These are phyloP conservation scores for Calonectris borealis DNA, from an alignment of 2,113 vertebrate genomes.

Conservation along the genomic window DNA sequence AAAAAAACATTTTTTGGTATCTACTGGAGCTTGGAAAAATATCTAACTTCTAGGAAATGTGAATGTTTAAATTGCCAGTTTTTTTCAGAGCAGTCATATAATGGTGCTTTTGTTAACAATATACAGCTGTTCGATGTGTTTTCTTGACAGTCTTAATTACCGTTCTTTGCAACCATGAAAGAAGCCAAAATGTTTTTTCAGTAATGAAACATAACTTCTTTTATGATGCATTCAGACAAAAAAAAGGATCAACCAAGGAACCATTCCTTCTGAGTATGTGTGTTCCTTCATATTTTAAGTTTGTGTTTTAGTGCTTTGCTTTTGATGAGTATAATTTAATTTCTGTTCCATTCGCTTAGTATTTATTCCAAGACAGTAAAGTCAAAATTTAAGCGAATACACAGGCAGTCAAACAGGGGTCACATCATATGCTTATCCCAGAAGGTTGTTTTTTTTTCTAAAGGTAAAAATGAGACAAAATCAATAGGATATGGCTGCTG, in stretches of 20 bases:
- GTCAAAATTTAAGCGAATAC: constrained; percentile 28
- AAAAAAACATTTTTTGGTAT: constrained; percentile 41
- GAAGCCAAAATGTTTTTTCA: constrained; percentile 67
- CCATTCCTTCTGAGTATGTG: constrained; percentile 12
- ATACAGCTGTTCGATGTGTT: constrained; percentile 65
- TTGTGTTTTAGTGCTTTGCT: constrained; percentile 40
- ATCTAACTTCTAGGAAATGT: constrained; percentile 66
- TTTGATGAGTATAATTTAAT: constrained; percentile 48
- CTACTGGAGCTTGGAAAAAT: constrained; percentile 47
- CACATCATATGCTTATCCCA: not conserved
- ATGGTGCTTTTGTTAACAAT: constrained; percentile 71
- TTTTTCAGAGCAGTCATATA: constrained; percentile 32
- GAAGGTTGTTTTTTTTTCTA: not conserved
- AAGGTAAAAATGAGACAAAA: not conserved
- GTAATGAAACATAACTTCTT: constrained; percentile 59
- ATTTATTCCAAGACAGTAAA: constrained; percentile 51
- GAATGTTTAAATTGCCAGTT: constrained; percentile 38
- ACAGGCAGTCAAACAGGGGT: not conserved
- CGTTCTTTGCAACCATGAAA: constrained; percentile 64
- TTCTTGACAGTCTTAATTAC: constrained; percentile 74
- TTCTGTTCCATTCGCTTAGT: constrained; percentile 21
- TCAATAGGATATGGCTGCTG: not conserved
- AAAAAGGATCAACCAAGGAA: constrained; percentile 22
- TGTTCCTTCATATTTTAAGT: constrained; percentile 53
- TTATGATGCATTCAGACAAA: constrained; percentile 60